Evolutionary conservation across 2,113 vertebrate genomes (phyloP), one percentile per base, ranked within the genome.

Genomic region (Chitala chitala): DNA sequence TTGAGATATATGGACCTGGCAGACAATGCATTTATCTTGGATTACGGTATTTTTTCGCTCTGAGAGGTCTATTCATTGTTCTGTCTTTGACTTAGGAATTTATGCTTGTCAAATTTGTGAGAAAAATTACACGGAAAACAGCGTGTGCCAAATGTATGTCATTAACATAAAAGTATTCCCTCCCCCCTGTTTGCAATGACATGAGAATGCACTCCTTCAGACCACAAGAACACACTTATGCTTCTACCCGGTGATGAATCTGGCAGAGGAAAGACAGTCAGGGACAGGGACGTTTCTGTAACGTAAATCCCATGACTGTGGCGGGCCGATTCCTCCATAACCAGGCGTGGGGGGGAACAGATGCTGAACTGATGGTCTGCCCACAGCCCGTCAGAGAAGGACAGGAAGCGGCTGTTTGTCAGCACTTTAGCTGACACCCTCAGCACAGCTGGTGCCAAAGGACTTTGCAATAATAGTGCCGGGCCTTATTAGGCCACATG

Each of bases 311-410:
- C 24, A 29, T 42, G 22, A 64, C 5, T 51, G 42, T 53, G 31
- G 70, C n/a, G n/a, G n/a, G n/a, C n/a, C n/a, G n/a, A n/a, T n/a
- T n/a, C n/a, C n/a, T n/a, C n/a, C n/a, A n/a, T n/a, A n/a, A n/a
- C n/a, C n/a, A n/a, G n/a, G 48, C 33, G 10, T 8, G 33, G 73
- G 36, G 40, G 65, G 12, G 33, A 75, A 61, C 54, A 69, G 71
- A 77, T 68, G 68, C 61, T 51, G 73, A 36, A n/a, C 36, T 31
- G 51, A 75, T 31, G 36, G 63, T 26, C 13, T 46, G 26, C 48
- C 33, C 58, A 65, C 22, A 20, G 50, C 7, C 26, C 3, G 58
- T n/a, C 50, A 7, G n/a, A 53, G 63, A 66, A 53, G 24, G 38
- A 46, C 70, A 56, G n/a, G 36, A 24, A 9, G 10, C 65, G 48